A percentile compares a stretch with the other conserved stretches of the same genome.
Evolutionary conservation across 2,113 vertebrate species (phyloP).

Genomic region (Heloderma charlesbogerti): DNA sequence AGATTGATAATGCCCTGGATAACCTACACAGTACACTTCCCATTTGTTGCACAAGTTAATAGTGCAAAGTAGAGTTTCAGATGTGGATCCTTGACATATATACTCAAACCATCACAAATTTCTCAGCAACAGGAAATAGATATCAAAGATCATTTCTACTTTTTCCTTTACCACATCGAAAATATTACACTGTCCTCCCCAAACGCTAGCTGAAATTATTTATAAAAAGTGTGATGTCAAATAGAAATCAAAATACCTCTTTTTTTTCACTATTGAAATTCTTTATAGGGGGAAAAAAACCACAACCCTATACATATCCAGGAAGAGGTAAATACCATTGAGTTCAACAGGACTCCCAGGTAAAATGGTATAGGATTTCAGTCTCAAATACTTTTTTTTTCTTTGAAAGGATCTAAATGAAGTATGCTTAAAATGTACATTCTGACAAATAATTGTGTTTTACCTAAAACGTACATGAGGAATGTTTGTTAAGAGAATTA

Average conservation of each 20-base stretch:
- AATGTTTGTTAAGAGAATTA: background rate
- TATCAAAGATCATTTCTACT: background rate
- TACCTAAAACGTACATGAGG: background rate
- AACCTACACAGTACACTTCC: conserved; percentile 15
- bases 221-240: background rate
- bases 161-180: background rate
- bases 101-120: background rate
- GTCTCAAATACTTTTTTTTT: background rate
- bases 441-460: background rate
- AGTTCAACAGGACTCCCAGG: background rate
- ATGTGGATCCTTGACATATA: background rate
- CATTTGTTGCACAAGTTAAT: background rate
- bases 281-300: background rate
- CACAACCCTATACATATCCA: background rate
- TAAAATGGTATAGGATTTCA: background rate
- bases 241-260: background rate
- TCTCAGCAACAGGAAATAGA: background rate
- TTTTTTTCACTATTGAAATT: background rate
- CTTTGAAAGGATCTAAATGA: background rate
- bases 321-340: background rate
- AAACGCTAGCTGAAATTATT: background rate
- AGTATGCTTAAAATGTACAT: background rate
- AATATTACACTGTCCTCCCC: background rate
- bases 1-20: background rate
- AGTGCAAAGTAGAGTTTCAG: background rate